Base-by-base conservation (phyloP, 2,797 vertebrate species). In the Acipenser oxyrinchus region DNA sequence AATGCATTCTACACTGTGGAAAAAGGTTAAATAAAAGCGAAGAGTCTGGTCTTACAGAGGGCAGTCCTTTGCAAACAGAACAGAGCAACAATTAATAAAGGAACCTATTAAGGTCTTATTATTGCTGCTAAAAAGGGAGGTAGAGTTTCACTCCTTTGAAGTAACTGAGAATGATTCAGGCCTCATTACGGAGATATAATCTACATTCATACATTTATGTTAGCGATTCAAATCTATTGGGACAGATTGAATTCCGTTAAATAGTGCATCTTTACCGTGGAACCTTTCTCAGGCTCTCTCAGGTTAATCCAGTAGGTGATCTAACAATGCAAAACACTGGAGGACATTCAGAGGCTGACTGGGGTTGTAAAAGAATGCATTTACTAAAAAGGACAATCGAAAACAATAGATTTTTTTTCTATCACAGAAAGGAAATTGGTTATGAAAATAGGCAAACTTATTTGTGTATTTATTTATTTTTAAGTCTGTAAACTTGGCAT, bases 101-200 rank as follows among this genome's bases (percentile, higher is more conserved):
- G 87, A 86, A 79, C 78, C 89, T 87, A 89, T 89, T 90, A 90
- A 90, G 88, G 82, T 74, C 79, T 85, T 89, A 90, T 92, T 91
- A 87, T 89, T 86, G 78, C 87, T 84, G 85, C 86, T 88, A 90
- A 88, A 88, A 91, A 91, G 84, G 76, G 83, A 92, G 92, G 89
- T 93, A 89, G 89, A 88, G 86, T 93, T 93, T 92, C 92, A 93
- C 77, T 77, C 83, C 91, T 94, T 93, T 94, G 92, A 94, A 93
- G 92, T 92, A 92, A 92, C 89, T 91, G 89, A 92, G 90, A 92
- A 89, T 92, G 90, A 93, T 87, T 92, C 89, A 86, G 90, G 88
- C 90, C 90, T 94, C 90, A 93, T 94, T 93, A 93, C 85, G 86
- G 88, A 92, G 92, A 94, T 94, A 94, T 86, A 89, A 93, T 94